Conservation (phyloP, 2,113 vertebrate genomes). For the Uropsilus gracilis region DNA sequence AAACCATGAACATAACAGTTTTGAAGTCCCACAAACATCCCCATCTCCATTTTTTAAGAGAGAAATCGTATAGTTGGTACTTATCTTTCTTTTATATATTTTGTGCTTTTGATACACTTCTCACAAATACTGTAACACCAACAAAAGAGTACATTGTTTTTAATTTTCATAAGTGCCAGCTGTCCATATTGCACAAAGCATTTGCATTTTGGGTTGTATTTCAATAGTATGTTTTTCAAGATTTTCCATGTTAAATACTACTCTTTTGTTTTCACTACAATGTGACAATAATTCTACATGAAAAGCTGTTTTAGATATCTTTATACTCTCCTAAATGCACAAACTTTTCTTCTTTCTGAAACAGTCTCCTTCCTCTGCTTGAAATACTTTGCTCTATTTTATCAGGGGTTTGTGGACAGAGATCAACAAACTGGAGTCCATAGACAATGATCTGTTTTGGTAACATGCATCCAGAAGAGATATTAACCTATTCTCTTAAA, state of each 20-base stretch:
- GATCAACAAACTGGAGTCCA: background rate
- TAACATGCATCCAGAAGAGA: background rate
- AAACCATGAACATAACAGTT: background rate
- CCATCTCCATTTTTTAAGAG: background rate
- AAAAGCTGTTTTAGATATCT: background rate
- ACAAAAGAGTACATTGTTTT: background rate
- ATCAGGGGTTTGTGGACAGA: background rate
- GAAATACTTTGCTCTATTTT: background rate
- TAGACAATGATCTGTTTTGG: background rate
- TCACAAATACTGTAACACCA: background rate
- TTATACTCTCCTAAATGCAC: background rate
- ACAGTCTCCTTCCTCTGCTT: background rate
- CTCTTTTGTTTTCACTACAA: background rate
- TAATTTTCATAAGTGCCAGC: background rate
- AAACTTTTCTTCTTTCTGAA: constrained; percentile 32
- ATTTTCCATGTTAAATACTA: background rate
- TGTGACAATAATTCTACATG: background rate
- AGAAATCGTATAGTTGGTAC: background rate
- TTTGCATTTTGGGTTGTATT: background rate
- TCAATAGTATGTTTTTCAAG: constrained; percentile 7
- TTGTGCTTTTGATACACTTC: background rate
- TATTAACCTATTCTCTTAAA: no score
- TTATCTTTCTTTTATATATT: background rate
- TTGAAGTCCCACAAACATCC: background rate
- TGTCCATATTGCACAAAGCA: background rate